A percentile compares a stretch with the other conserved stretches of the same genome.
Evolutionary conservation across 2,113 vertebrate genomes (phyloP).

Genomic region (Harpagus bidentatus): DNA sequence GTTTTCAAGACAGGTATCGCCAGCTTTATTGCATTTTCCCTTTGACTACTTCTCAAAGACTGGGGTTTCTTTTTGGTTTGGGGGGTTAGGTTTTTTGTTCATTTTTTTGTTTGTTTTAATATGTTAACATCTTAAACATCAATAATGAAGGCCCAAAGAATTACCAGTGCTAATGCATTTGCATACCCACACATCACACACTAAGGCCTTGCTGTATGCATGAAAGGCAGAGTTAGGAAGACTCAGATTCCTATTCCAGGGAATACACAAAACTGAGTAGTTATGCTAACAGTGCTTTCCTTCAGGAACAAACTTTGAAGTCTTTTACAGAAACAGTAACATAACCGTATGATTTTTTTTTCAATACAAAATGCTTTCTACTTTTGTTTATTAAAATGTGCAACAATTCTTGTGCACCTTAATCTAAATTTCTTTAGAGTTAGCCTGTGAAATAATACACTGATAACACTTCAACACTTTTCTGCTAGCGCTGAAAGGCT

Average conservation of each 20-base stretch:
- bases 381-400: background rate
- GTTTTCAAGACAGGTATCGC: background rate
- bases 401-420: background rate
- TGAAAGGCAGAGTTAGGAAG: background rate
- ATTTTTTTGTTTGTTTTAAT: background rate
- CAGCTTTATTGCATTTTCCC: background rate
- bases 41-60: background rate
- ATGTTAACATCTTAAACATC: background rate
- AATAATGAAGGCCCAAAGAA: background rate
- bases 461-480: background rate
- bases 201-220: background rate
- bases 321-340: background rate
- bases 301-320: background rate
- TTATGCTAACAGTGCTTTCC: background rate
- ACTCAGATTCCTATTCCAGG: background rate
- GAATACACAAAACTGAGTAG: background rate
- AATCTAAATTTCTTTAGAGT: background rate
- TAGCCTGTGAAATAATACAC: background rate
- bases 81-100: accelerated
- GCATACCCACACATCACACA: background rate
- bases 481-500: background rate
- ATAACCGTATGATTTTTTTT: background rate
- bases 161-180: background rate
- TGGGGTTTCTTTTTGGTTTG: background rate
- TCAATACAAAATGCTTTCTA: background rate